Evolutionary conservation across 2,797 vertebrate genomes (phyloP).

Genomic region (Vultur gryphus): DNA sequence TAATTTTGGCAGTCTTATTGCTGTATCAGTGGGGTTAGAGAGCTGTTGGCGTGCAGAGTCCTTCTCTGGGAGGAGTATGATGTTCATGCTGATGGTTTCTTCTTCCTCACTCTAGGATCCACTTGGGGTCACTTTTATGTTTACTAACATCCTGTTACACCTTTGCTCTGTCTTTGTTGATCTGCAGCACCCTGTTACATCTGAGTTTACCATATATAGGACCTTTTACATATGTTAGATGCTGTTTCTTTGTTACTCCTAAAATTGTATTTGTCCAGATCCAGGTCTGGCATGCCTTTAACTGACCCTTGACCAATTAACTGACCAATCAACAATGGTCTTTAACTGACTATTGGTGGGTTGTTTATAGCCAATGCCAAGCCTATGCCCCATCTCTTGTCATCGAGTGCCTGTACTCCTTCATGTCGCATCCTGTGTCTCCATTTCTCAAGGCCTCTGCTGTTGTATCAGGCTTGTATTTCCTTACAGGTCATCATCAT

Average conservation of each 20-base stretch:
- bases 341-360: not conserved
- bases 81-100: not conserved
- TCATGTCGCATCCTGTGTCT: not conserved
- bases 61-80: not conserved
- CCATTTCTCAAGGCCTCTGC: not conserved
- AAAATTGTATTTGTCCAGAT: not conserved
- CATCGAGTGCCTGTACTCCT: not conserved
- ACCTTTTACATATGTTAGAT: not conserved
- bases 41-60: rapidly evolving
- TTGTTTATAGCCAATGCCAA: not conserved
- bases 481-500: not conserved
- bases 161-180: not conserved
- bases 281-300: not conserved
- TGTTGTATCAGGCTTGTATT: not conserved
- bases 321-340: too few species aligned
- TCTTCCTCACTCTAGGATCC: not conserved
- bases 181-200: not conserved
- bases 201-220: not conserved
- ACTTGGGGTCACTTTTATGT: not conserved
- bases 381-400: not conserved
- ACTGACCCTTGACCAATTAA: not conserved
- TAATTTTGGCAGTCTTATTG: not conserved
- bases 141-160: not conserved
- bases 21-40: not conserved
- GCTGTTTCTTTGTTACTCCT: not conserved